These are phyloP conservation scores for Busseola fusca DNA, from an alignment of 2,888 invertebrate species.

Conservation along the genomic window DNA sequence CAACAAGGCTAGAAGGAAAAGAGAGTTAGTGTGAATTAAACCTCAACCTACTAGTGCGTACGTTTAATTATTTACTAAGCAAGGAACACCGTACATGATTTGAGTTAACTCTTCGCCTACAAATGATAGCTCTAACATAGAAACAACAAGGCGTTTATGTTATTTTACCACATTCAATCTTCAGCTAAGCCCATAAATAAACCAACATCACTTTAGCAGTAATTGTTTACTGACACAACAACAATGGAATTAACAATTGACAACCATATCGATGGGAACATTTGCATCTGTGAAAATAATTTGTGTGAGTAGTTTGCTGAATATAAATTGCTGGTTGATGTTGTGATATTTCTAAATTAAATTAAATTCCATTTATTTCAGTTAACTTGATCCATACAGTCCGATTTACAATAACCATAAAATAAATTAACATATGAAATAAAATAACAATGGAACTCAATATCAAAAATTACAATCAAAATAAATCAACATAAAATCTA, in stretches of 20 bases:
- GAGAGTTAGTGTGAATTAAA: neutral
- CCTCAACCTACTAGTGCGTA: neutral
- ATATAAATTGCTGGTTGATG: slow-evolving; percentile 11
- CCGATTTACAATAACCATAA: no score
- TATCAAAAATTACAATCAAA: no score
- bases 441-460: no score
- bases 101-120: neutral
- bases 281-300: slow-evolving; percentile 53
- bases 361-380: no score
- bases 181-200: slow-evolving; percentile 35
- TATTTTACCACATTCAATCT: slow-evolving; percentile 20
- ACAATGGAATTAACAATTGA: slow-evolving; percentile 41
- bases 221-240: slow-evolving; percentile 47
- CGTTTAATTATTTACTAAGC: neutral
- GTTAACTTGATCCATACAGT: no score
- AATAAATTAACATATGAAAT: no score
- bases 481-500: no score
- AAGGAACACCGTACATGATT: neutral
- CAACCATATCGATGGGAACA: slow-evolving; percentile 44
- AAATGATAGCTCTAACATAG: neutral
- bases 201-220: slow-evolving; percentile 51
- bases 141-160: neutral
- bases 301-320: slow-evolving; percentile 14
- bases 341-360: neutral
- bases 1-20: no score